phyloP scores from a whole-genome alignment of 2,113 vertebrate species.

The Balaeniceps rex region DNA sequence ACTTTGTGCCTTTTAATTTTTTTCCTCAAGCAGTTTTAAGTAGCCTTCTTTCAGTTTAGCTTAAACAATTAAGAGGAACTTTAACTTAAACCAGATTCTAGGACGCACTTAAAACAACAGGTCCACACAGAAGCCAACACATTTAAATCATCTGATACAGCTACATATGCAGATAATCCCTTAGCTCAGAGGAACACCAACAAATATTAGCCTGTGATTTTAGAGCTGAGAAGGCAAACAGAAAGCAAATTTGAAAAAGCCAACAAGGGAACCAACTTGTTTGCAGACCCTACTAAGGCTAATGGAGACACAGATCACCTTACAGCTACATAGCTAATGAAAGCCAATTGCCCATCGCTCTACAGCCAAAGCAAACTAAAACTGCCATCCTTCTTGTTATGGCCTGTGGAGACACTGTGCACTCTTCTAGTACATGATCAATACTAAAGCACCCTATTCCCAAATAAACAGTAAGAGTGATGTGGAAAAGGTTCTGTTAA shows the following conservation, averaged over 20 bases:
- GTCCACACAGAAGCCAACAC: neutral
- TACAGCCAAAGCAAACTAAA: neutral
- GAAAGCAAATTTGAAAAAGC: neutral
- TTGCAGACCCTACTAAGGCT: neutral
- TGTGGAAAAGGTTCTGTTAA: neutral
- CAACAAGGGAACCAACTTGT: neutral
- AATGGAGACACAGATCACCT: neutral
- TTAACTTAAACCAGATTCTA: neutral
- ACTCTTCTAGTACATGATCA: neutral
- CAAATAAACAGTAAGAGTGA: neutral
- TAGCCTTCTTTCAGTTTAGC: neutral
- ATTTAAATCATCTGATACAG: neutral
- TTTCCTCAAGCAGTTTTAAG: neutral
- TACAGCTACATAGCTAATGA: neutral
- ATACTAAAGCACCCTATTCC: neutral
- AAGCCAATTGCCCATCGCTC: neutral
- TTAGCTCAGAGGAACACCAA: neutral
- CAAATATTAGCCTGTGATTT: neutral
- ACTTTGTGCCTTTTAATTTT: neutral
- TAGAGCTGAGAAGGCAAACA: neutral
- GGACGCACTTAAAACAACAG: neutral
- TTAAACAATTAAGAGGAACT: neutral
- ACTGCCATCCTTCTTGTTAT: neutral
- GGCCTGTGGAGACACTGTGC: neutral
- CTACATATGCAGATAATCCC: neutral